phyloP scores from a whole-genome alignment of 2,113 vertebrate species.

The Heloderma charlesbogerti region DNA sequence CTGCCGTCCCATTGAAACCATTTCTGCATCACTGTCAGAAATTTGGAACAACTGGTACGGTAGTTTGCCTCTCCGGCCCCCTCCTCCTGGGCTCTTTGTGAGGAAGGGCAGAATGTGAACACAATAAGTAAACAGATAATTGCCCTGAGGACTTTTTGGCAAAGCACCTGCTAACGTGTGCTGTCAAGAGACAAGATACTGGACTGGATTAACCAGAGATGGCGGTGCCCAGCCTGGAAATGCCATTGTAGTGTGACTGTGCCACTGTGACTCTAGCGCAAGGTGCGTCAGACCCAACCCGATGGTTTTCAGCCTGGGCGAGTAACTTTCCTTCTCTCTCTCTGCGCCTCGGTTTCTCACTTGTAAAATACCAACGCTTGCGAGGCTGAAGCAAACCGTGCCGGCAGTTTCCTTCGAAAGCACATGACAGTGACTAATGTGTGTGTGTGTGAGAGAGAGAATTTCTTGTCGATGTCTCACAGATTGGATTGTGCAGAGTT shows the following conservation, averaged over 20 bases:
- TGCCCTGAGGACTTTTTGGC: neutral
- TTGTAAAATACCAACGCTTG: no score
- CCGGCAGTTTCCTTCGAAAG: neutral
- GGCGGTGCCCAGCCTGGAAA: neutral
- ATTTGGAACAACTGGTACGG: no score
- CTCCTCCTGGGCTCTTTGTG: no score
- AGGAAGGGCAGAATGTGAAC: no score
- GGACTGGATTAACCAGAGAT: neutral
- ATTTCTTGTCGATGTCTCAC: neutral
- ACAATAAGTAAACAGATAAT: no score
- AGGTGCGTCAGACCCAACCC: neutral
- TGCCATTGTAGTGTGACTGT: neutral
- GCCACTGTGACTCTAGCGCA: no score
- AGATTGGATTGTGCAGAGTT: neutral
- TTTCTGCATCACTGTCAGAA: no score
- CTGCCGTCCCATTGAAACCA: no score
- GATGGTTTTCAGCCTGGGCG: neutral
- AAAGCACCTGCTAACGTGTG: neutral
- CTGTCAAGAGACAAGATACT: neutral
- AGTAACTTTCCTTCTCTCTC: neutral
- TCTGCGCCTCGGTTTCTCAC: neutral
- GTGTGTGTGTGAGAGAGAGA: no score
- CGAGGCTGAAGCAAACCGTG: neutral
- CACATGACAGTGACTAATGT: no score
- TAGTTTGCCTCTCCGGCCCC: no score